Conservation (phyloP, 2,888 invertebrate genomes). For the Hyalella azteca region DNA sequence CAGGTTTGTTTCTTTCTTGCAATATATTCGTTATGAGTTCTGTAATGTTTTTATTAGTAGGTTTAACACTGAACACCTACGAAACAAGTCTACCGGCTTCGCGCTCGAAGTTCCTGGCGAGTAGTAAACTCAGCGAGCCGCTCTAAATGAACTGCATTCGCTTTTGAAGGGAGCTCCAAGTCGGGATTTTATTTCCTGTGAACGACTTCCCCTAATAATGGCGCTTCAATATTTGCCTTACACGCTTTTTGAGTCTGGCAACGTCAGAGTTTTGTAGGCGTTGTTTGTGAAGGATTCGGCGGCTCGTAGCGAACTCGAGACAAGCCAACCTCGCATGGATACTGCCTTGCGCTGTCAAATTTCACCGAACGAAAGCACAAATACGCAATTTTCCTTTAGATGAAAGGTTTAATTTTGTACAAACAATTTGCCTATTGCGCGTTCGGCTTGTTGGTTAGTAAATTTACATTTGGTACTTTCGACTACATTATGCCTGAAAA, state of each 20-base stretch:
- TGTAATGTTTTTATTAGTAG: background rate
- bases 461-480: too few species aligned
- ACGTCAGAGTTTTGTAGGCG: constrained; percentile 10
- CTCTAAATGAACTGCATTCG: constrained; percentile 30
- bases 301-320: too few species aligned
- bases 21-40: too few species aligned
- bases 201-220: constrained; percentile 31
- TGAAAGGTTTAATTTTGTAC: too few species aligned
- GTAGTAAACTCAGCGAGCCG: background rate
- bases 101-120: background rate
- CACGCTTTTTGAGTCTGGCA: constrained; percentile 21
- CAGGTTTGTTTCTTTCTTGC: background rate
- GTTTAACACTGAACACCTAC: background rate
- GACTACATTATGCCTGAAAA: too few species aligned
- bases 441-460: too few species aligned
- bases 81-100: background rate
- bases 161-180: constrained; percentile 25
- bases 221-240: constrained; percentile 22
- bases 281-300: constrained; percentile 21
- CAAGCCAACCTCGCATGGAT: too few species aligned
- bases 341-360: too few species aligned
- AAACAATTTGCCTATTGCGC: too few species aligned
- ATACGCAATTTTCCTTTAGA: too few species aligned
- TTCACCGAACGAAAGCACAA: too few species aligned
- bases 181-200: background rate